These are phyloP conservation scores for Heliconius hortense DNA, from an alignment of 2,888 invertebrate species.

Conservation along the genomic window DNA sequence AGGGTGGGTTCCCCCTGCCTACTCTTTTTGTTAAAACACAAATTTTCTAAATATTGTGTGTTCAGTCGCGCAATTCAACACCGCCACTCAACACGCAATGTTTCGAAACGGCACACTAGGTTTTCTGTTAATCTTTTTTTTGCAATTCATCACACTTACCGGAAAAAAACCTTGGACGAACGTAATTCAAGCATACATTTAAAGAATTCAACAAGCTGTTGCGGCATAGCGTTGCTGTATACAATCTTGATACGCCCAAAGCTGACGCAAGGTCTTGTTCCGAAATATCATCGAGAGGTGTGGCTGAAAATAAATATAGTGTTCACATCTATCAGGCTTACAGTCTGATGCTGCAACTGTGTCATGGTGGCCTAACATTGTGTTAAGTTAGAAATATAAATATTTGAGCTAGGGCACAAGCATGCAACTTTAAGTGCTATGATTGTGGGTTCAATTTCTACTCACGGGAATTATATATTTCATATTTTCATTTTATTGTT, in stretches of 20 bases:
- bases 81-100: not conserved
- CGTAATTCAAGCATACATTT: slow-evolving; percentile 54
- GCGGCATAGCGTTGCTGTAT: slow-evolving; percentile 61
- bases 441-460: too few species aligned
- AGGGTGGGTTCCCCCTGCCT: too few species aligned
- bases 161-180: slow-evolving; percentile 54
- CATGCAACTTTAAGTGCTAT: too few species aligned
- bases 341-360: too few species aligned
- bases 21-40: not conserved
- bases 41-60: too few species aligned
- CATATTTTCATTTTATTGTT: too few species aligned
- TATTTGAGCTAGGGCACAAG: too few species aligned
- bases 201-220: slow-evolving; percentile 54
- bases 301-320: slow-evolving; percentile 49
- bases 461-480: too few species aligned
- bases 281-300: slow-evolving; percentile 53
- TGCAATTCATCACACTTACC: slow-evolving; percentile 51
- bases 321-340: too few species aligned
- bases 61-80: not conserved
- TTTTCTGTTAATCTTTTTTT: not conserved
- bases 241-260: slow-evolving; percentile 58
- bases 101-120: not conserved
- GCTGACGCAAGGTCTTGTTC: slow-evolving; percentile 53
- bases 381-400: too few species aligned
- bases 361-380: too few species aligned